Evolutionary conservation across 2,797 vertebrate species (phyloP), one percentile per base, ranked within the genome.

Genomic region (Poecilia gillii): DNA sequence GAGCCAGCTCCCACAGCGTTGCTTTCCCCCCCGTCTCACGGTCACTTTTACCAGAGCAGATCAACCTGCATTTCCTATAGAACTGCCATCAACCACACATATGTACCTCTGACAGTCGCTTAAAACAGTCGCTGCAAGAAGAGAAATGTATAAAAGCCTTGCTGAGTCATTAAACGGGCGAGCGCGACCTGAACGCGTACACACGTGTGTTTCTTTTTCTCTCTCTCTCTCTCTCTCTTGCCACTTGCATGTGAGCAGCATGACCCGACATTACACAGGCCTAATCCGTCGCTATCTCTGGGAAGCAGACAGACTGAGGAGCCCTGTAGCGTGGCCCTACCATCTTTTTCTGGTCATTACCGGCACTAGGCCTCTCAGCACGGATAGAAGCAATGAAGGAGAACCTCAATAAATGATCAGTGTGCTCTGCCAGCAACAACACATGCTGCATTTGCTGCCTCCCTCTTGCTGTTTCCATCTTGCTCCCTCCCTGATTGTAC

Each of bases 351-450:
- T 89, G 88, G 90, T 94, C 88, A 91, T 94, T 93, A 91, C 89
- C 74, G 25, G 80, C 66, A 43, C 83, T 83, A 83, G 88, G 87
- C 89, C 77, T 85, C 89, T 88, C 87, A 87, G 90, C 89, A 90
- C 78, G 81, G 92, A 89, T 78, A 85, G 88, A 92, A 62, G 85
- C 91, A 87, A 92, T 90, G 91, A 89, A 94, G 91, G 87, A 90
- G 88, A 95, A 92, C 91, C 87, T 89, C 90, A 88, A 90, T 93
- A 93, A 94, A 94, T 91, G 94, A 92, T 93, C 88, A 85, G 86
- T 76, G 89, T 84, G 78, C 84, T 89, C 88, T 86, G 90, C 86
- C 88, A 87, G 87, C 55, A 73, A 84, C 83, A 77, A 75, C 45
- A 53, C 83, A 88, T 77, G 83, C 86, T 77, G 88, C 87, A 89